phyloP scores from a whole-genome alignment of 2,797 vertebrate genomes.

The Periparus ater region DNA sequence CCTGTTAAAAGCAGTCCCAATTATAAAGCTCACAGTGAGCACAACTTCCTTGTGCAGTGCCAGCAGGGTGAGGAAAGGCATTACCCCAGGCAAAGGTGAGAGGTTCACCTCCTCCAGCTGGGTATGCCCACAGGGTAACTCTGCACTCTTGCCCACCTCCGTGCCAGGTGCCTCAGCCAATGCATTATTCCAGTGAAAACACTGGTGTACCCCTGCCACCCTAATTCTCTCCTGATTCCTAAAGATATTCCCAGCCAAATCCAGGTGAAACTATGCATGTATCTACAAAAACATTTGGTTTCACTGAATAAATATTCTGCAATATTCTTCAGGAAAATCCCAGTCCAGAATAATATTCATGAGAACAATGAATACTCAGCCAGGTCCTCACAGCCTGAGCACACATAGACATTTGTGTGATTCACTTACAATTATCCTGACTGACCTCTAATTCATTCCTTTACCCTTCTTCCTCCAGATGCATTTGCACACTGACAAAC shows the following conservation, averaged over 20 bases:
- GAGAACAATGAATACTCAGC: slow-evolving; percentile 1
- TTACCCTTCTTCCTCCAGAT: slow-evolving; percentile 23
- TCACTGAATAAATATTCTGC: not conserved
- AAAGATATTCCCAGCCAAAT: not conserved
- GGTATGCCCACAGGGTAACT: rapidly evolving
- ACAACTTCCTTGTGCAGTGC: not conserved
- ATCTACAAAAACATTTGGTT: not conserved
- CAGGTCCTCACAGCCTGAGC: not conserved
- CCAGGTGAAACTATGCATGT: not conserved
- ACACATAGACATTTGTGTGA: not conserved
- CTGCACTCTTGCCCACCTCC: rapidly evolving
- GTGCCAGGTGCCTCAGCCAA: rapidly evolving
- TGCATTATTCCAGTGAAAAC: not conserved
- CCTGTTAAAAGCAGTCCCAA: not conserved
- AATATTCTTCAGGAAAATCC: not conserved
- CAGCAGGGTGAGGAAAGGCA: not conserved
- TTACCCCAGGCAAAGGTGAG: not conserved
- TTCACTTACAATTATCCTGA: slow-evolving; percentile 3
- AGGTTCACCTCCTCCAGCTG: not conserved
- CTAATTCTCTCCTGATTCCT: not conserved
- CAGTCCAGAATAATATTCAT: not conserved
- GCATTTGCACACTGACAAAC: slow-evolving; percentile 19
- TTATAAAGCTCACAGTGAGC: not conserved
- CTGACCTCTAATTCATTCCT: slow-evolving; percentile 35
- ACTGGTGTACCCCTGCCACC: not conserved